These are phyloP conservation scores for Centruroides sculpturatus DNA, from an alignment of 1,140 invertebrate genomes.

Conservation along the genomic window DNA sequence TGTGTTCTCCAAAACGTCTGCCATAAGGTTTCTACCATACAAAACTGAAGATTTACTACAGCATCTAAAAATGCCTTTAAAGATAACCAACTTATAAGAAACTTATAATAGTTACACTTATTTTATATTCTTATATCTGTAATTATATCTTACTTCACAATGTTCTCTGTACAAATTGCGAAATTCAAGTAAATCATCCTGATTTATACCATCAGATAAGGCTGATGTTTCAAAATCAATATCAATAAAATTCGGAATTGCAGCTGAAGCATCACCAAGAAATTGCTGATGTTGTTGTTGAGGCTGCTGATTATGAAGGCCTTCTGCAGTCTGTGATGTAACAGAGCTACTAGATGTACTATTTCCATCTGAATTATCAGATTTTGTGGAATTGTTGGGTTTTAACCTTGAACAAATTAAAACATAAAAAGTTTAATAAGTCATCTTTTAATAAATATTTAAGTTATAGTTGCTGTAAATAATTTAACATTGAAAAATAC, in stretches of 20 bases:
- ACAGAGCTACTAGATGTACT: conserved; percentile 8
- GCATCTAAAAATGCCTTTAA: conserved; percentile 56
- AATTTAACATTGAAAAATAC: too few relatives aligned
- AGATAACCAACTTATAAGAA: too few relatives aligned
- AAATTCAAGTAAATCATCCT: conserved; percentile 62
- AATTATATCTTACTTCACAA: conserved; percentile 46
- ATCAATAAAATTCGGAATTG: conserved; percentile 66
- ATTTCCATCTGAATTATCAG: conserved; percentile 12
- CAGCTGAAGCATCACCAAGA: conserved; percentile 59
- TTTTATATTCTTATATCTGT: not conserved
- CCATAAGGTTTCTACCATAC: conserved; percentile 76
- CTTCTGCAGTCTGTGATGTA: conserved; percentile 7
- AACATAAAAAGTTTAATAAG: not conserved
- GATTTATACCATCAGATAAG: conserved; percentile 55
- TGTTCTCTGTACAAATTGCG: conserved; percentile 75
- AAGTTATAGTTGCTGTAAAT: too few relatives aligned
- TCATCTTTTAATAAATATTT: too few relatives aligned
- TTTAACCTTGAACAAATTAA: conserved; percentile 2
- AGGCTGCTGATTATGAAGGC: conserved; percentile 4
- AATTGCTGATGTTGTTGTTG: conserved; percentile 44
- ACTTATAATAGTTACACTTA: not conserved
- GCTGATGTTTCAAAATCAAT: conserved; percentile 48
- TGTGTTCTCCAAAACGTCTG: conserved; percentile 72
- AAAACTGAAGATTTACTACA: conserved; percentile 81
- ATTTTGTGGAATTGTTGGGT: conserved; percentile 7